Conservation (phyloP, 2,888 invertebrate species). For the Antheraea yamamai region DNA sequence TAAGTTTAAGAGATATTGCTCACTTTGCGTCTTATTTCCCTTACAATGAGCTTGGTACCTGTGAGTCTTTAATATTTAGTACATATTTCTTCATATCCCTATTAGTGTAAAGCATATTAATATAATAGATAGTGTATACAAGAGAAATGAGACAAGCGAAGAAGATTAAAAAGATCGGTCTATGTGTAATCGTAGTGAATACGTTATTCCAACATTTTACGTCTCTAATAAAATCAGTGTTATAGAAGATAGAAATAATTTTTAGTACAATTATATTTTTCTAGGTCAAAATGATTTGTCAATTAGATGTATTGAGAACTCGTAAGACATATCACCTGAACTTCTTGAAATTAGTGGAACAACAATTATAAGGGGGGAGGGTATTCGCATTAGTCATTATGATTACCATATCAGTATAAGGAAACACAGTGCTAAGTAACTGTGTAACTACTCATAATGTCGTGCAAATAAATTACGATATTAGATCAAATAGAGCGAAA, state of each 20-base stretch:
- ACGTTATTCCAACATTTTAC: background rate
- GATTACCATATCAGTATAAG: background rate
- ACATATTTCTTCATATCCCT: background rate
- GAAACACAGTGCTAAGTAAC: background rate
- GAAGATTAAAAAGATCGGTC: background rate
- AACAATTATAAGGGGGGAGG: background rate
- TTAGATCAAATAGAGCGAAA: slow-evolving; percentile 9
- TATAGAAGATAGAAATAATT: background rate
- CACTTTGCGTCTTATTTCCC: slow-evolving; percentile 31
- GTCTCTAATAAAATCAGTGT: background rate
- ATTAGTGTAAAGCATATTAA: background rate
- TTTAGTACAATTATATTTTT: slow-evolving; percentile 3
- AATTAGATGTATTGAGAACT: slow-evolving; percentile 50
- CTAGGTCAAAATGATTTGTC: slow-evolving; percentile 29
- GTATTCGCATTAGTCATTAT: background rate
- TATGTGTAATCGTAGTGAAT: background rate
- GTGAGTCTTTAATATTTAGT: background rate
- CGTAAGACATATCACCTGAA: slow-evolving; percentile 54
- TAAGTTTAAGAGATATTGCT: slow-evolving; percentile 6
- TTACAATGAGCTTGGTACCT: slow-evolving; percentile 3
- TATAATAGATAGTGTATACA: background rate
- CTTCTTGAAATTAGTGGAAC: slow-evolving; percentile 23
- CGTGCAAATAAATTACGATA: background rate
- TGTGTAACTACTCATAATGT: background rate
- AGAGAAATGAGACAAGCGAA: background rate